These are phyloP conservation scores for Vulpes ferrilata DNA, from an alignment of 2,113 vertebrate species.

Conservation along the genomic window DNA sequence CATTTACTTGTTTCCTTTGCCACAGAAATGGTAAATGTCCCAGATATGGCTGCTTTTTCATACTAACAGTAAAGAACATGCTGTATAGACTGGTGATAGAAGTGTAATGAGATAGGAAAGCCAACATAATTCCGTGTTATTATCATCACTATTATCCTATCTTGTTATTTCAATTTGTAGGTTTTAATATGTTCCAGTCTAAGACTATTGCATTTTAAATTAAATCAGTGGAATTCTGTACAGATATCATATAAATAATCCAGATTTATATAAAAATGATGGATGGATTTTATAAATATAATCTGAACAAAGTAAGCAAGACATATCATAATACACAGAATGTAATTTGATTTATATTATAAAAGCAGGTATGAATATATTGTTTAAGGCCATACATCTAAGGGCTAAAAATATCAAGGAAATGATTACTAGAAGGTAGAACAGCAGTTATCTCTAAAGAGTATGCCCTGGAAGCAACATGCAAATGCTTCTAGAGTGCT, in stretches of 20 bases:
- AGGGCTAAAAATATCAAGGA: not conserved
- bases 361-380: not conserved
- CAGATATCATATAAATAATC: not conserved
- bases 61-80: not conserved
- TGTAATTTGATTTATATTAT: not conserved
- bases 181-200: not conserved
- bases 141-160: not conserved
- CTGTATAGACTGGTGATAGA: not conserved
- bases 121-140: not conserved
- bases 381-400: not conserved
- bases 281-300: not conserved
- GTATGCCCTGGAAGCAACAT: not conserved
- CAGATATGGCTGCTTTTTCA: not conserved
- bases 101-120: not conserved
- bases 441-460: not conserved
- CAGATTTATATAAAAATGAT: not conserved
- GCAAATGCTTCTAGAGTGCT: not conserved
- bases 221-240: not conserved
- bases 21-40: not conserved
- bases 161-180: not conserved
- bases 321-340: not conserved
- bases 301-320: not conserved
- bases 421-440: not conserved
- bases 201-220: not conserved
- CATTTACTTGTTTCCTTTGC: not conserved